Evolutionary conservation across 2,888 invertebrate species (phyloP).

Genomic region (Bruchidius siliquastri): DNA sequence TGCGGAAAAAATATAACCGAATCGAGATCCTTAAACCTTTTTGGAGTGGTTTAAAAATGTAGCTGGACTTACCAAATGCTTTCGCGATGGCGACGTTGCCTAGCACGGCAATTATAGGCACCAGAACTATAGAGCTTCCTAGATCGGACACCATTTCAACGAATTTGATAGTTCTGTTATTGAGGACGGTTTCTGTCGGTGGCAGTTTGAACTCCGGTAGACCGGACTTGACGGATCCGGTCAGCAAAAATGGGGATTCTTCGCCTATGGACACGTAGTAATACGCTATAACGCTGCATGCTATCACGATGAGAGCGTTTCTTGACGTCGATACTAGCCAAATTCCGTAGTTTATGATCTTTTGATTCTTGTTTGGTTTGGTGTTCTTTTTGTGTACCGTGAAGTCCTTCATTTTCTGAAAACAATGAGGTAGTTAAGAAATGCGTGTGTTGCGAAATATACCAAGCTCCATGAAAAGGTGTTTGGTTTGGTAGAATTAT

Average conservation of each 20-base stretch:
- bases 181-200: conserved; percentile 62
- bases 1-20: too few species aligned
- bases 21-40: too few species aligned
- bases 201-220: conserved; percentile 66
- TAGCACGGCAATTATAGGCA: conserved; percentile 85
- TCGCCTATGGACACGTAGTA: conserved; percentile 50
- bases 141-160: conserved; percentile 72
- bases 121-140: conserved; percentile 78
- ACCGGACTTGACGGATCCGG: conserved; percentile 71
- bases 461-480: too few species aligned
- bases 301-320: conserved; percentile 77
- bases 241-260: conserved; percentile 64
- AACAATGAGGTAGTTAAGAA: conserved; percentile 8
- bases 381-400: conserved; percentile 47
- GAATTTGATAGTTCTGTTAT: conserved; percentile 58
- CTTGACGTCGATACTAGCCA: conserved; percentile 79
- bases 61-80: conserved; percentile 69
- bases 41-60: too few species aligned
- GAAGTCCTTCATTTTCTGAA: conserved; percentile 70
- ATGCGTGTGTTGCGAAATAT: too few species aligned
- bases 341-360: conserved; percentile 54
- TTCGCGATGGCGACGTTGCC: conserved; percentile 95
- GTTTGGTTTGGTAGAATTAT: too few species aligned
- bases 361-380: conserved; percentile 45
- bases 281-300: conserved; percentile 66